Evolutionary conservation across 2,113 vertebrate species (phyloP).

Genomic region (Pagrus major): DNA sequence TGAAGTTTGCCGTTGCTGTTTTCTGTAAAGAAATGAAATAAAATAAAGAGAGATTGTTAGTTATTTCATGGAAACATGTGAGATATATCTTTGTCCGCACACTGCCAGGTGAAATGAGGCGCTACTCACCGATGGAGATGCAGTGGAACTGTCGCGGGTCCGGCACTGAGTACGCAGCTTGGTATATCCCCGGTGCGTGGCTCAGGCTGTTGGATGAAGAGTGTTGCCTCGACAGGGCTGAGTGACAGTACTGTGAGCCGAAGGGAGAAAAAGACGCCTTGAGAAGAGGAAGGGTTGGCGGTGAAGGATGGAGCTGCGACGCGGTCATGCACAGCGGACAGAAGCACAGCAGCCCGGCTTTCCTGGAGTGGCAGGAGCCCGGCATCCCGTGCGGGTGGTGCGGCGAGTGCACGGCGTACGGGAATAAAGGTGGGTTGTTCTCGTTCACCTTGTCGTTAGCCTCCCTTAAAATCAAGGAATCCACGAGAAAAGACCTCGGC

Average conservation of each 20-base stretch:
- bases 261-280: constrained; percentile 95
- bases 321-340: constrained; percentile 96
- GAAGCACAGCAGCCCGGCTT: constrained; percentile 95
- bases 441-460: constrained; percentile 91
- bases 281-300: constrained; percentile 92
- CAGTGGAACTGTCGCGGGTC: constrained; percentile 98
- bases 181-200: constrained; percentile 92
- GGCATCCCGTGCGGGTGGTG: constrained; percentile 92
- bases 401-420: constrained; percentile 92
- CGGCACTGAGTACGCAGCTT: constrained; percentile 92
- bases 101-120: accelerated
- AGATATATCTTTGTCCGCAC: not conserved
- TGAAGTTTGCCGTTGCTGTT: constrained; percentile 91
- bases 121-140: constrained; percentile 94
- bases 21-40: constrained; percentile 81
- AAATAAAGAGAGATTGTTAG: constrained; percentile 31
- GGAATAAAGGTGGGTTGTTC: constrained; percentile 90
- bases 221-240: constrained; percentile 92
- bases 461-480: constrained; percentile 96
- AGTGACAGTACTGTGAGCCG: constrained; percentile 94
- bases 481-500: constrained; percentile 98
- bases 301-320: constrained; percentile 93
- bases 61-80: accelerated
- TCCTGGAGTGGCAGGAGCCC: constrained; percentile 94
- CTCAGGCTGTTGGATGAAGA: constrained; percentile 87